Evolutionary conservation across 2,888 invertebrate genomes (phyloP), one percentile per base, ranked within the genome.

Genomic region (Junonia oenone): DNA sequence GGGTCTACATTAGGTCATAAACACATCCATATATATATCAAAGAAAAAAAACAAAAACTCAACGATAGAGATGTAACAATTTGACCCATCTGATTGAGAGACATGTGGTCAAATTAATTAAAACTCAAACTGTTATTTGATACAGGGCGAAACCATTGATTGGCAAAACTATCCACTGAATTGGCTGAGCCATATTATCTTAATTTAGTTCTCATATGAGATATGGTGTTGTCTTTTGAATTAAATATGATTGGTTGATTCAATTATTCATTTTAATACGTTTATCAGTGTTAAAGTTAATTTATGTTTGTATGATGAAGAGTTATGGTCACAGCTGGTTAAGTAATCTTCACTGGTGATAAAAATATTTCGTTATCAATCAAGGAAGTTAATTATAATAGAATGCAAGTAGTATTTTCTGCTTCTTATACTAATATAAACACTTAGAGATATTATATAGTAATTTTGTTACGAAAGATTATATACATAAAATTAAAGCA

Each of bases 61-160:
- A 35, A 29, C 33, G 11, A 6, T 17, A 31, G 40, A 46, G 29
- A 31, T 35, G 15, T 52, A 29, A 14, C 6, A 22, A 22, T 51
- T 43, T 50, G 45, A 59, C 45, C 48, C 33, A 51, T 45, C 51
- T 33, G 49, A 27, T 29, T 38, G 38, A 38, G 8, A 17, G 46
- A 48, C 59, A 59, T 59, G 37, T 54, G 59, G 56, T 45, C 55
- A 48, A 22, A 43, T 47, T 51, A 51, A 55, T 58, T 45, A 37
- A 58, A 55, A 45, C 45, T 38, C 38, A 29, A 38, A 49, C 22
- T 45, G 38, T 33, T 51, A 45, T 51, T 45, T 29, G 37, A 56
- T 26, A 29, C 43, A 46, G 31, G 17, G 26, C 51, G 33, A 47
- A 29, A 40, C 46, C 37, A 59, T 57, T 58, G 51, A 60, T 58